phyloP scores from a whole-genome alignment of 1,140 invertebrate species.

The Samia ricini region DNA sequence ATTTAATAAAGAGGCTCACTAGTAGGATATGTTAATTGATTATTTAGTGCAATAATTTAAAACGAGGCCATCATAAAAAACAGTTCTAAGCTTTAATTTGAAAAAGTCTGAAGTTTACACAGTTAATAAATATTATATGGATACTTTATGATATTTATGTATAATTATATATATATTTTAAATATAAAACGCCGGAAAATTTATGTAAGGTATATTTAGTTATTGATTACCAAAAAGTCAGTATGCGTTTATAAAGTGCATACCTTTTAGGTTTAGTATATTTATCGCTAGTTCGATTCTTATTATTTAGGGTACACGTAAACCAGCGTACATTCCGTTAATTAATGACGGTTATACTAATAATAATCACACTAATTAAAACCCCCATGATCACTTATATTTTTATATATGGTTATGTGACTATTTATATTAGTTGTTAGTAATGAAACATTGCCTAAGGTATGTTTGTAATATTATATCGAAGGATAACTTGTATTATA shows the following conservation, averaged over 20 bases:
- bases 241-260: constrained; percentile 56
- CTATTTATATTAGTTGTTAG: background rate
- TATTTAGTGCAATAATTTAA: constrained; percentile 33
- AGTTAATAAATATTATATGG: background rate
- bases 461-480: background rate
- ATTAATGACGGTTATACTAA: constrained; percentile 27
- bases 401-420: background rate
- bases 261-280: constrained; percentile 47
- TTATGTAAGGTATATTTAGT: background rate
- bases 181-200: constrained; percentile 5
- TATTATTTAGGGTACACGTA: constrained; percentile 28
- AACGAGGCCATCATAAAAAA: constrained; percentile 13
- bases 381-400: constrained; percentile 26
- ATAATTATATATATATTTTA: constrained; percentile 12
- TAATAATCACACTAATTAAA: constrained; percentile 26
- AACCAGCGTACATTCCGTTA: constrained; percentile 48
- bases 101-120: constrained; percentile 34
- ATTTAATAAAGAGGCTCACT: constrained; percentile 23
- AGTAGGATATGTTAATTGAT: constrained; percentile 11
- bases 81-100: constrained; percentile 47
- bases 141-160: constrained; percentile 15
- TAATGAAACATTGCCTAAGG: background rate
- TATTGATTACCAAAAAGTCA: constrained; percentile 51
- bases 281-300: constrained; percentile 39
- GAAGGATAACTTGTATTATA: background rate